A percentile compares a stretch with the other conserved stretches of the same genome.
These are phyloP conservation scores for Melanitta fusca DNA, from an alignment of 2,797 vertebrate species.

Conservation along the genomic window DNA sequence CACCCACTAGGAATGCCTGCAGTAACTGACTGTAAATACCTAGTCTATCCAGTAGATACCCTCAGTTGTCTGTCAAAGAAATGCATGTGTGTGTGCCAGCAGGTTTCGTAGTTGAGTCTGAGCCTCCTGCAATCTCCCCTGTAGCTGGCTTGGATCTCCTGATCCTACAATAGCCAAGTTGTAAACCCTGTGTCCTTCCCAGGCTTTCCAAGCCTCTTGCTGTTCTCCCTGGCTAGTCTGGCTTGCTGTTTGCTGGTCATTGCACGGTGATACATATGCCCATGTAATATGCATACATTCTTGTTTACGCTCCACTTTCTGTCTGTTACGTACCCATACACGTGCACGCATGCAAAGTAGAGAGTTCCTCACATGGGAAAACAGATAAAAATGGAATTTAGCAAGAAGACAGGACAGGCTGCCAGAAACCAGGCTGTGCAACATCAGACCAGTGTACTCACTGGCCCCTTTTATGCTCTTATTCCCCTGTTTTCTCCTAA, in stretches of 20 bases:
- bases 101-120: neutral
- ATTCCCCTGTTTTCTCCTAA: neutral
- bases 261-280: neutral
- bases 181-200: neutral
- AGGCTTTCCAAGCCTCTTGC: neutral
- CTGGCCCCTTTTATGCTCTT: neutral
- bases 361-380: neutral
- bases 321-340: rapidly evolving
- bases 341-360: neutral
- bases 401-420: neutral
- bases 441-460: neutral
- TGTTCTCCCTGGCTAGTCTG: neutral
- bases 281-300: neutral
- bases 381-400: neutral
- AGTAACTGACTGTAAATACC: neutral
- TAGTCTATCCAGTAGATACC: neutral
- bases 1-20: neutral
- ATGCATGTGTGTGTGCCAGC: rapidly evolving
- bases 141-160: neutral
- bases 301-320: neutral
- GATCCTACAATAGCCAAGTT: neutral
- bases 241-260: neutral
- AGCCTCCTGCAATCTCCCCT: neutral
- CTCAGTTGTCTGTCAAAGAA: neutral
- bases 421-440: neutral